Base-by-base conservation (phyloP, 2,888 invertebrate species). In the Synanthedon formicaeformis region DNA sequence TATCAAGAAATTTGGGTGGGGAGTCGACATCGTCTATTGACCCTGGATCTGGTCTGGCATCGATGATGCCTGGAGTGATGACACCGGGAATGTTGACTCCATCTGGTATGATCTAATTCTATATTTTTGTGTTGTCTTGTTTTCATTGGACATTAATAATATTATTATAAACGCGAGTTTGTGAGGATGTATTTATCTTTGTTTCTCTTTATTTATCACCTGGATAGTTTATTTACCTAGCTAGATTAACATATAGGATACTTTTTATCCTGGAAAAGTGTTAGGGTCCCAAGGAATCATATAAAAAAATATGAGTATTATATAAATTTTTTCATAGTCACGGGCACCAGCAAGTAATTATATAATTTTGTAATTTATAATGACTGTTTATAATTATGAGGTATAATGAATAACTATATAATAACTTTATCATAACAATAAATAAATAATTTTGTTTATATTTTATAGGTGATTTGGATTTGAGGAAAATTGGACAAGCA, bases 401-500 rank as follows among this genome's bases (percentile, higher is more conserved):
- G 23, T 23, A 23, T 5, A 23, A 23, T 23, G 1, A 23, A 23
- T 23, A 23, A 23, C 12, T 13, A 16, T 5, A 23, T 34, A 23
- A 23, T 23, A 23, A 23, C 12, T 13, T 49, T 5, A 23, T 34
- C 1, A 1, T 34, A 10, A 34, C 34, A 34, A 10, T 2, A 34
- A 34, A 34, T 34, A 34, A 34, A 34, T 10, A n/a, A 13, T 27
- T 8, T 16, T 51, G 41, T n/a, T 41, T 13, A 34, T 27, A 11
- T 50, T 54, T 63, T 57, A 8, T 64, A 88, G 88, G 93, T 52
- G 98, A 99, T 77, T 91, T 99, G 75, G 99, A 99, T 89, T 90
- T 99, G 65, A 90, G 98, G 56, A 99, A 99, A 89, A 99, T 99
- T 69, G 99, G 99, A 4, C 98, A 99, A 88, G 99, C 99, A 0